Evolutionary conservation across 2,888 invertebrate species (phyloP).

Genomic region (Lasioglossum villosulum): DNA sequence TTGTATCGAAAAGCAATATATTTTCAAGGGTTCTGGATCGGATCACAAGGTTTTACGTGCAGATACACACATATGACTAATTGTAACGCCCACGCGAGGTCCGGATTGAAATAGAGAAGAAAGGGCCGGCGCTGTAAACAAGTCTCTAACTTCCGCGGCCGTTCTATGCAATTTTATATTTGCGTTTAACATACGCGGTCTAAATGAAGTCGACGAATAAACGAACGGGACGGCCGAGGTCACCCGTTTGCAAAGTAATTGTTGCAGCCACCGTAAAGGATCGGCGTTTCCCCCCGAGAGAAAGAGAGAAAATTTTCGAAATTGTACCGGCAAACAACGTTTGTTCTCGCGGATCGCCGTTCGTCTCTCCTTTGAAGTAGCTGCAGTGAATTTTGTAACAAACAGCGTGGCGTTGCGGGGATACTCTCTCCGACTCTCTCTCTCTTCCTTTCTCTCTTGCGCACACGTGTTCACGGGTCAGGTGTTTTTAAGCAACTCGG

Average conservation of each 20-base stretch:
- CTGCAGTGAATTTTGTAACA: not conserved
- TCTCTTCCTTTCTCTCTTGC: not conserved
- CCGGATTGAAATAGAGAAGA: not conserved
- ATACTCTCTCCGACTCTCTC: not conserved
- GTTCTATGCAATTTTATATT: not conserved
- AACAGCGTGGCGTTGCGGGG: not conserved
- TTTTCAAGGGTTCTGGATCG: not conserved
- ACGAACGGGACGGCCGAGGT: not conserved
- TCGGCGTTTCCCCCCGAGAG: not conserved
- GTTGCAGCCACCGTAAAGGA: not conserved
- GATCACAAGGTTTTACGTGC: not conserved
- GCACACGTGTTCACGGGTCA: slow-evolving; percentile 2
- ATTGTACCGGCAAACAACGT: slow-evolving; percentile 2
- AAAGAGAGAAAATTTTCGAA: not conserved
- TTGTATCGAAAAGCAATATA: too few relatives aligned
- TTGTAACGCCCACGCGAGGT: not conserved
- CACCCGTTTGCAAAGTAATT: not conserved
- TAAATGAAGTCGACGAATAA: not conserved
- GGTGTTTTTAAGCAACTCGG: slow-evolving; percentile 1
- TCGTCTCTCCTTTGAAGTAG: not conserved
- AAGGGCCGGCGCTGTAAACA: not conserved
- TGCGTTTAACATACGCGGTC: not conserved
- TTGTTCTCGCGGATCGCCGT: slow-evolving; percentile 7
- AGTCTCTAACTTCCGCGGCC: not conserved
- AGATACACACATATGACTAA: not conserved